These are phyloP conservation scores for Metalampra italica DNA, from an alignment of 2,888 invertebrate species.

Conservation along the genomic window DNA sequence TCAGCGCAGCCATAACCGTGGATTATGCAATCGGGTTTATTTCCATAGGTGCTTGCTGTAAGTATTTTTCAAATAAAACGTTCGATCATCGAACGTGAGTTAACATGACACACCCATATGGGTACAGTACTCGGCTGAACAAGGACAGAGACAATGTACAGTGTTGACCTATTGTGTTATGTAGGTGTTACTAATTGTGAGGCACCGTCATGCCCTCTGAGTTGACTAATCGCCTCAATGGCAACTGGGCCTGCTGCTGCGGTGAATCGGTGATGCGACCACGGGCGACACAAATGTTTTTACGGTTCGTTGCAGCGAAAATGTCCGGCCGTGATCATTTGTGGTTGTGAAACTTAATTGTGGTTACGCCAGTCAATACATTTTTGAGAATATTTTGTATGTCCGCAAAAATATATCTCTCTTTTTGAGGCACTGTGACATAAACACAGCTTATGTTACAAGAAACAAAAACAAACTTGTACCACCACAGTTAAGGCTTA, in stretches of 20 bases:
- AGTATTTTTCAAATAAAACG: background rate
- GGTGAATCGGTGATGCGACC: background rate
- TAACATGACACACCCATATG: constrained; percentile 1
- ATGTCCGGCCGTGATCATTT: too few relatives aligned
- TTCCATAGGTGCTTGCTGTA: background rate
- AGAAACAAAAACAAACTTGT: too few relatives aligned
- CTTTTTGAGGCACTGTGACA: too few relatives aligned
- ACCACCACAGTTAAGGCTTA: too few relatives aligned
- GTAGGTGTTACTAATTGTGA: constrained; percentile 12
- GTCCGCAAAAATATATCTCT: too few relatives aligned
- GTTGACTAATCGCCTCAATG: constrained; percentile 8
- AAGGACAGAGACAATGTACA: background rate
- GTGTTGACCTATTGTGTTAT: constrained; percentile 1
- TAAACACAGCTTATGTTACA: too few relatives aligned
- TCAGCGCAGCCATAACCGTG: too few relatives aligned
- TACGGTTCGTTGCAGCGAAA: too few relatives aligned
- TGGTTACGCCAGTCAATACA: too few relatives aligned
- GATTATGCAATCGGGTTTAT: too few relatives aligned
- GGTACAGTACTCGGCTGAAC: background rate
- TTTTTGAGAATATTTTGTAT: too few relatives aligned
- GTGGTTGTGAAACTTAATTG: too few relatives aligned
- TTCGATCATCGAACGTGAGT: background rate
- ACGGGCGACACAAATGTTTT: background rate
- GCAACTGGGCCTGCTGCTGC: background rate
- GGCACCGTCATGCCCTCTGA: constrained; percentile 6